Conservation (phyloP, 2,113 vertebrate genomes). For the Gallinago undulata region DNA sequence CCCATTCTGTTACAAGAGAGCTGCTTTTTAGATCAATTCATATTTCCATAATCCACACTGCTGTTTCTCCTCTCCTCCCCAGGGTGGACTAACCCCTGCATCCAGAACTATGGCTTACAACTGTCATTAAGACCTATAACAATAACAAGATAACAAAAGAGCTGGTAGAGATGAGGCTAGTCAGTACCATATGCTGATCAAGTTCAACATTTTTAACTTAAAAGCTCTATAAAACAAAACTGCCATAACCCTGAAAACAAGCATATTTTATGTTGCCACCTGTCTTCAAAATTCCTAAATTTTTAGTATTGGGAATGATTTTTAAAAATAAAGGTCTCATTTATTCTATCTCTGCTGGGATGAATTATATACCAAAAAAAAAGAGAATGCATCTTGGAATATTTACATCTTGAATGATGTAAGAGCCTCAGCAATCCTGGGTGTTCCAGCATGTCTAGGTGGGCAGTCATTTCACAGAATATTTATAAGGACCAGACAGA, state of each 20-base stretch:
- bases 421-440: neutral
- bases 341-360: neutral
- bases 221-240: slow-evolving; percentile 79
- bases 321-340: neutral
- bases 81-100: slow-evolving; percentile 94
- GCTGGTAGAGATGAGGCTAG: slow-evolving; percentile 84
- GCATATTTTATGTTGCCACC: slow-evolving; percentile 10
- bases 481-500: neutral
- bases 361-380: neutral
- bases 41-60: slow-evolving; percentile 99
- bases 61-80: slow-evolving; percentile 89
- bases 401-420: neutral
- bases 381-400: neutral
- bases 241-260: slow-evolving; percentile 76
- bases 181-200: slow-evolving; percentile 93
- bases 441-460: neutral
- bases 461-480: neutral
- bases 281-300: neutral
- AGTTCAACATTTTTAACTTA: slow-evolving; percentile 64
- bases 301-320: neutral
- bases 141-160: slow-evolving; percentile 97
- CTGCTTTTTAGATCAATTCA: slow-evolving; percentile 93
- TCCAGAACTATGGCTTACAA: slow-evolving; percentile 93
- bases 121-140: slow-evolving; percentile 95
- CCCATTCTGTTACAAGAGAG: slow-evolving; percentile 84